These are phyloP conservation scores for Halictus ligatus DNA, from an alignment of 2,888 invertebrate genomes.

Conservation along the genomic window DNA sequence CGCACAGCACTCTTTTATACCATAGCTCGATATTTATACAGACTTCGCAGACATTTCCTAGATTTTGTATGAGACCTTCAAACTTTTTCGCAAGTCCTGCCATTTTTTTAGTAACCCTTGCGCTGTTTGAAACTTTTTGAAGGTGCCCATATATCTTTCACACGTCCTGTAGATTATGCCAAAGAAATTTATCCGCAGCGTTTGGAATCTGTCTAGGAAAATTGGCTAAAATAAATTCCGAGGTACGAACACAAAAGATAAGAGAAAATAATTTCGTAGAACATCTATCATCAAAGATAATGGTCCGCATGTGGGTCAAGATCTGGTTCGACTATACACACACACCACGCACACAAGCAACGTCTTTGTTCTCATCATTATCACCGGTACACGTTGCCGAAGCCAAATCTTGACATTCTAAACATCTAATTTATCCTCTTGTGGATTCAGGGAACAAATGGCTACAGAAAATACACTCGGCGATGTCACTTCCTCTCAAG, in stretches of 20 bases:
- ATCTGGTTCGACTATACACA: neutral
- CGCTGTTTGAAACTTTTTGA: neutral
- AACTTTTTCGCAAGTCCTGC: neutral
- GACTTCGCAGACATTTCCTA: neutral
- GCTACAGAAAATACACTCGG: slow-evolving; percentile 11
- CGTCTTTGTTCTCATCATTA: neutral
- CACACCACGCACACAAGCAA: neutral
- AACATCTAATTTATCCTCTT: slow-evolving; percentile 4
- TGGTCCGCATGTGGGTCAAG: neutral
- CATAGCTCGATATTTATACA: neutral
- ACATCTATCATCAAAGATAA: neutral
- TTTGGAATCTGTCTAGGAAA: neutral
- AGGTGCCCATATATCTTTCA: neutral
- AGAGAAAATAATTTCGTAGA: neutral
- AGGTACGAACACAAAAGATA: neutral
- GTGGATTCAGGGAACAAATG: neutral
- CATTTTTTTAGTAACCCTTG: neutral
- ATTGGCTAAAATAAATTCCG: neutral
- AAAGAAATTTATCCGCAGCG: neutral
- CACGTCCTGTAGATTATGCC: neutral
- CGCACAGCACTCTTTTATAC: neutral
- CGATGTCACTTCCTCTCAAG: neutral
- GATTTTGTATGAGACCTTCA: neutral
- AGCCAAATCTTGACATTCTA: slow-evolving; percentile 7
- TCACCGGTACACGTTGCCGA: neutral